These are phyloP conservation scores for Stomatorhinus ivindoensis DNA, from an alignment of 2,113 vertebrate species.

Conservation along the genomic window DNA sequence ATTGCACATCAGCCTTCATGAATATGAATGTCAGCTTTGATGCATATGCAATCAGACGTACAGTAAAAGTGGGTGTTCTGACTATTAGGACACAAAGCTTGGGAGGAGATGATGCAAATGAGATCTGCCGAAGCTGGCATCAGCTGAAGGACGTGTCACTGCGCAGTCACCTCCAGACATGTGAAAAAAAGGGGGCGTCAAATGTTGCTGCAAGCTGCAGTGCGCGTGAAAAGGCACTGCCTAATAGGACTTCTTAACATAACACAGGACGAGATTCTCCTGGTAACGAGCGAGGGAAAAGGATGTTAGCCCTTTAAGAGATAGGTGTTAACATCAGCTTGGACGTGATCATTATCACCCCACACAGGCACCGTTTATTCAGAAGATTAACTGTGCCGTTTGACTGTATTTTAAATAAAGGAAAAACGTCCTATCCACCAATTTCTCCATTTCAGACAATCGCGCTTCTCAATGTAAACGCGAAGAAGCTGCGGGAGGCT, in stretches of 20 bases:
- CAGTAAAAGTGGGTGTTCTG: slow-evolving; percentile 3
- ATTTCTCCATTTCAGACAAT: neutral
- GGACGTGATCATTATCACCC: neutral
- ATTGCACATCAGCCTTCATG: slow-evolving; percentile 4
- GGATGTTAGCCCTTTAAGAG: neutral
- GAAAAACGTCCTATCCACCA: neutral
- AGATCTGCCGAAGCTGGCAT: neutral
- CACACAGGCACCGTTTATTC: neutral
- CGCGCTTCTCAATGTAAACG: neutral
- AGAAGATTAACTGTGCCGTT: neutral
- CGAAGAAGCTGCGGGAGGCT: slow-evolving; percentile 30
- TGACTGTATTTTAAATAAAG: neutral
- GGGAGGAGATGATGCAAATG: neutral
- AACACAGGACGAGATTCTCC: neutral
- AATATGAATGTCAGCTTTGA: neutral
- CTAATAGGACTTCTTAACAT: neutral
- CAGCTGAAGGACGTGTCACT: neutral
- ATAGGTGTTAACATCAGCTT: slow-evolving; percentile 7
- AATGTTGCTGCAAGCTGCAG: neutral
- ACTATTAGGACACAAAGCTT: neutral
- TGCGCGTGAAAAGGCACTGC: neutral
- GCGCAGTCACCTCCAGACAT: neutral
- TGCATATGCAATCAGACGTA: neutral
- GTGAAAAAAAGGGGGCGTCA: neutral
- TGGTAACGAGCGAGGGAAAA: neutral